These are phyloP conservation scores for Drosophila lacertosa DNA, from an alignment of 1,140 invertebrate species.

Conservation along the genomic window DNA sequence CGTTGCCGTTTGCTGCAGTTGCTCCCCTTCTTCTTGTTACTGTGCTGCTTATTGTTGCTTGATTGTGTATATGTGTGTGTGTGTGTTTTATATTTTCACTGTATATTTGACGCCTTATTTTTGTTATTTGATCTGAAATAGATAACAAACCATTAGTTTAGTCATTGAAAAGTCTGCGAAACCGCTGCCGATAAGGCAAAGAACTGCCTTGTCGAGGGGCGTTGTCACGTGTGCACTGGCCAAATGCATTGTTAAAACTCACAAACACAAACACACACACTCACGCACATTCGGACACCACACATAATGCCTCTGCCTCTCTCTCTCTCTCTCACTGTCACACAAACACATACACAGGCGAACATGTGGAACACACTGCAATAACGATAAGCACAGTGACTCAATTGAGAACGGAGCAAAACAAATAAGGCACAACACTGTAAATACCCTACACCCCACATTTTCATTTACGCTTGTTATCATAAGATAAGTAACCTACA, in stretches of 20 bases:
- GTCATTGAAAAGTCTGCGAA: conserved; percentile 22
- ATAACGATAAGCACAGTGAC: conserved; percentile 37
- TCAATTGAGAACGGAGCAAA: conserved; percentile 6
- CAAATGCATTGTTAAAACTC: conserved; percentile 43
- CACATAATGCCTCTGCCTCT: conserved; percentile 1
- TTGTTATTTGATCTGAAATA: conserved; percentile 64
- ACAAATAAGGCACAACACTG: background rate
- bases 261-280: conserved; percentile 4
- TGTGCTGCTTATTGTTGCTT: conserved; percentile 22
- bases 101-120: conserved; percentile 20
- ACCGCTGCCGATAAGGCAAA: conserved; percentile 29
- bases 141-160: conserved; percentile 41
- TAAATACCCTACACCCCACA: conserved; percentile 16
- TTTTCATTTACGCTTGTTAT: background rate
- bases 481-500: no score
- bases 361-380: conserved; percentile 28
- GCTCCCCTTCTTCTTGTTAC: conserved; percentile 15
- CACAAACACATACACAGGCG: background rate
- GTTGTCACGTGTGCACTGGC: conserved; percentile 70
- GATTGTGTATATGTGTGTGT: background rate
- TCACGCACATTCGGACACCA: conserved; percentile 6
- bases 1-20: background rate
- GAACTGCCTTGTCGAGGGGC: conserved; percentile 47
- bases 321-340: background rate
- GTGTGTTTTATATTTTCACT: conserved; percentile 22